These are phyloP conservation scores for Phoxinus dragarum DNA, from an alignment of 2,797 vertebrate species.

Conservation along the genomic window DNA sequence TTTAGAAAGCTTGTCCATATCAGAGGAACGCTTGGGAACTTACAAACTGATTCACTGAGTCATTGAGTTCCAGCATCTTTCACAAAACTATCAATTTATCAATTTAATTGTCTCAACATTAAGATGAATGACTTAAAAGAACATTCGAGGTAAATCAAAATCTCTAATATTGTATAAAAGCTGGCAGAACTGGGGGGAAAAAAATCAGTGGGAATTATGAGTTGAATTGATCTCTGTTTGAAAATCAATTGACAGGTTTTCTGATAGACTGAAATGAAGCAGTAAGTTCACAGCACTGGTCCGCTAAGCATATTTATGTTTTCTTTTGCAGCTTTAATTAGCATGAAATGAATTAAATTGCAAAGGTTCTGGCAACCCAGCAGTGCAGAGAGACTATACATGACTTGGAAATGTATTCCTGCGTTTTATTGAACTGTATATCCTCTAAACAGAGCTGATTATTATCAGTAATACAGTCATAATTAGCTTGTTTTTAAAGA, in stretches of 20 bases:
- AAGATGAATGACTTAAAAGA: not conserved
- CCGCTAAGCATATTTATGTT: slow-evolving; percentile 15
- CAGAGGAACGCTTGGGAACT: not conserved
- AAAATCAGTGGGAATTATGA: not conserved
- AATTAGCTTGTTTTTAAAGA: not conserved
- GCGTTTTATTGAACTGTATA: slow-evolving; percentile 3
- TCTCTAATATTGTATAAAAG: not conserved
- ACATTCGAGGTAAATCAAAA: not conserved
- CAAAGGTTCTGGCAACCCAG: slow-evolving; percentile 21
- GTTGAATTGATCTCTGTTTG: not conserved
- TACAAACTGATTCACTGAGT: not conserved
- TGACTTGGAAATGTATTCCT: not conserved
- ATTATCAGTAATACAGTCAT: not conserved
- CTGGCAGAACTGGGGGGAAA: not conserved
- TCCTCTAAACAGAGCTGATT: not conserved
- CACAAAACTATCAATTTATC: not conserved
- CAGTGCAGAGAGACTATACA: not conserved
- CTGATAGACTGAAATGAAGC: not conserved
- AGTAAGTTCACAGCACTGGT: not conserved
- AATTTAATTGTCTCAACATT: not conserved
- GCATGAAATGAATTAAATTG: slow-evolving; percentile 12
- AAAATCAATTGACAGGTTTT: slow-evolving; percentile 19
- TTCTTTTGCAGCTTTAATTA: slow-evolving; percentile 32
- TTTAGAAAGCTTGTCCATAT: not conserved
- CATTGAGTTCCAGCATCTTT: not conserved